Conservation (phyloP, 2,797 vertebrate species). For the Parauchenoglanis ngamensis region DNA sequence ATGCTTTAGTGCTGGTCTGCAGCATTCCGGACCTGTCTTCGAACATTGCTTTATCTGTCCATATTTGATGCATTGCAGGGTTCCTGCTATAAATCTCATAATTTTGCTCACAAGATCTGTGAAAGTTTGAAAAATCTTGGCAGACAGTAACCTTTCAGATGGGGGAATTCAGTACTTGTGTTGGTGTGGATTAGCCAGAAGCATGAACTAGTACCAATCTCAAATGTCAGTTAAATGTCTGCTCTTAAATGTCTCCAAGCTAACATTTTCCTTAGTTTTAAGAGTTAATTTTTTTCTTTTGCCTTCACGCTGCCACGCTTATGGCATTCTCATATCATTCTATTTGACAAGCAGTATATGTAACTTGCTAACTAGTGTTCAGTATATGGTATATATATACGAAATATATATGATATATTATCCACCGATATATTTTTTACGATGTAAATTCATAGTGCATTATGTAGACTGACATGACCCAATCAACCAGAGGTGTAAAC, state of each 20-base stretch:
- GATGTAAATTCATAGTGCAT: background rate
- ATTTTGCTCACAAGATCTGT: background rate
- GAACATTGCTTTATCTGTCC: background rate
- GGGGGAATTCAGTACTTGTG: background rate
- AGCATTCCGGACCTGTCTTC: background rate
- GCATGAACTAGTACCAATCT: background rate
- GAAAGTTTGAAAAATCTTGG: background rate
- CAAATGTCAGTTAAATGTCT: background rate
- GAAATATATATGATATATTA: no score
- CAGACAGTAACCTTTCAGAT: background rate
- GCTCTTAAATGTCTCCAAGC: background rate
- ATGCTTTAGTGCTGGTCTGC: background rate
- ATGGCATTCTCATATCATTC: background rate
- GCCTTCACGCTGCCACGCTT: background rate
- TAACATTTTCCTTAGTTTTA: background rate
- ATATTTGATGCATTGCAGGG: background rate
- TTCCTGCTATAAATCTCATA: background rate
- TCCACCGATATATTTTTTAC: background rate
- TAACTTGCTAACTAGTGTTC: background rate
- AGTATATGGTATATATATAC: no score
- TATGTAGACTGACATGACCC: background rate
- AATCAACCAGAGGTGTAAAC: background rate
- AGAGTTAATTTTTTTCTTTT: background rate
- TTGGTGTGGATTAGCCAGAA: background rate
- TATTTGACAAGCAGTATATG: background rate